phyloP scores from a whole-genome alignment of 2,888 invertebrate species.

The Eledone cirrhosa region DNA sequence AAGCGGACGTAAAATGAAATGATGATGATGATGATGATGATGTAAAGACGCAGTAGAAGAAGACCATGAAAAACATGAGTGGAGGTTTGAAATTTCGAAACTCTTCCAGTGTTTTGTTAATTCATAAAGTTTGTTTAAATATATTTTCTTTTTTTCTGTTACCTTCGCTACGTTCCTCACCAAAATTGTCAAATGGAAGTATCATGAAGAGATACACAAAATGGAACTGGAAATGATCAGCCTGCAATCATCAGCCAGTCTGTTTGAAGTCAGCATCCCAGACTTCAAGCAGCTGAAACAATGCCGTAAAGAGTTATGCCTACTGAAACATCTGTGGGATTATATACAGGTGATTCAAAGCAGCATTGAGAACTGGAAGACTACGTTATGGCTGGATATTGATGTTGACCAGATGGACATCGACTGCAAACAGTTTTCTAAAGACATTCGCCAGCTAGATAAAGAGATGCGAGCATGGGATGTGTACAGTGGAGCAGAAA shows the following conservation, averaged over 20 bases:
- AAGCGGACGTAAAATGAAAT: no score
- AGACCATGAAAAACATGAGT: no score
- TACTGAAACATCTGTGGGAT: constrained; percentile 91
- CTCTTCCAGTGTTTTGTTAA: no score
- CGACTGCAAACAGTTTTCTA: constrained; percentile 96
- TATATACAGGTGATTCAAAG: constrained; percentile 89
- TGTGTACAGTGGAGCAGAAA: constrained; percentile 86
- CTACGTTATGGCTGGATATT: constrained; percentile 94
- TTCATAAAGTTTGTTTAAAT: no score
- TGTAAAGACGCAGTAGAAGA: no score
- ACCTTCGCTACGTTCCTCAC: not conserved
- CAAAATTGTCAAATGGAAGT: constrained; percentile 63
- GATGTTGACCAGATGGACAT: constrained; percentile 99
- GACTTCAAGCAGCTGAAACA: constrained; percentile 92
- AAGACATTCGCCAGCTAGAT: constrained; percentile 77
- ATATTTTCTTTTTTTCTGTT: not conserved
- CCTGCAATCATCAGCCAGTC: constrained; percentile 87
- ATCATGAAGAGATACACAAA: constrained; percentile 79
- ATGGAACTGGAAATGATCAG: constrained; percentile 87
- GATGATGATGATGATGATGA: no score
- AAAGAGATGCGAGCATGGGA: constrained; percentile 98
- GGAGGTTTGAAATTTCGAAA: no score
- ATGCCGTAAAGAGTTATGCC: constrained; percentile 86
- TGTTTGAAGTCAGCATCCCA: constrained; percentile 94
- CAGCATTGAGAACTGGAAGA: constrained; percentile 96